A percentile compares a stretch with the other conserved stretches of the same genome.
Conservation (phyloP, 53 echinoderm and acorn worm species). For the Echinometra lucunter region DNA sequence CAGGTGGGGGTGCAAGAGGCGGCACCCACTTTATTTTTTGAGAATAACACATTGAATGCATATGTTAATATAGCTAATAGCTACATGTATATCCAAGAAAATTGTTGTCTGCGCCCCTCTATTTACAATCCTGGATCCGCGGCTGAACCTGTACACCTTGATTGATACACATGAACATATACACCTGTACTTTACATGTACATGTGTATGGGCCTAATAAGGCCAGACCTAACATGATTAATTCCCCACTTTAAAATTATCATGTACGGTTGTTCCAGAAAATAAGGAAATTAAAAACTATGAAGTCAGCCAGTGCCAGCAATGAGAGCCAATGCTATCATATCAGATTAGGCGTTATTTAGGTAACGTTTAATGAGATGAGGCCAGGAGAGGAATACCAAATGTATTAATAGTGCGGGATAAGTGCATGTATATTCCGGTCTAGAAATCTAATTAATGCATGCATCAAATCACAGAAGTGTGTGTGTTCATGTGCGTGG, state of each 20-base stretch:
- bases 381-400: not conserved
- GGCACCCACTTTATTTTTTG: too few relatives aligned
- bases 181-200: too few relatives aligned
- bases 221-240: not conserved
- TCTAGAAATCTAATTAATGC: slow-evolving; percentile 1
- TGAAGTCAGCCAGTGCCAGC: not conserved
- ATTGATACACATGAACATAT: too few relatives aligned
- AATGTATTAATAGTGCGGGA: not conserved
- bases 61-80: too few relatives aligned
- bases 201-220: too few relatives aligned
- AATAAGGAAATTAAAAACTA: not conserved
- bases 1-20: too few relatives aligned
- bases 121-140: too few relatives aligned
- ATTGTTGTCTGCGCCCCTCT: too few relatives aligned
- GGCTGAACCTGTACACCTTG: too few relatives aligned
- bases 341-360: not conserved
- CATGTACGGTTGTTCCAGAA: not conserved
- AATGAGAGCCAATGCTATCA: not conserved
- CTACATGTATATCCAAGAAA: too few relatives aligned
- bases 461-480: not conserved
- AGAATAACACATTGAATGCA: too few relatives aligned
- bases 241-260: not conserved
- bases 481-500: not conserved
- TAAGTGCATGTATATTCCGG: not conserved
- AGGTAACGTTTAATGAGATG: slow-evolving; percentile 17